These are phyloP conservation scores for Tromatobia lineatoria DNA, from an alignment of 2,888 invertebrate species.

Conservation along the genomic window DNA sequence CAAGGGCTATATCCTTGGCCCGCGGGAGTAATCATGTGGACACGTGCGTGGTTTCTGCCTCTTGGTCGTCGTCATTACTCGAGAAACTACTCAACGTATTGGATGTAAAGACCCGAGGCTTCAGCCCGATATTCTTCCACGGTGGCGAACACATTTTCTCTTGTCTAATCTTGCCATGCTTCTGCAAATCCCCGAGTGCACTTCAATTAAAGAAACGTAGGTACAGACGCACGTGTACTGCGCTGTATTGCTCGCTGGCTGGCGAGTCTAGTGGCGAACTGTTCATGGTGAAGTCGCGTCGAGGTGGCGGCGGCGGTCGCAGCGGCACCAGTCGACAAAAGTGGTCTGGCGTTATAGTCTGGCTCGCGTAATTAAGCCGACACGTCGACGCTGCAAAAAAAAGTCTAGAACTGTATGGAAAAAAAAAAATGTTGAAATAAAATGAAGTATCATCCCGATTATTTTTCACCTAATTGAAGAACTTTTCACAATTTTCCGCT, in stretches of 20 bases:
- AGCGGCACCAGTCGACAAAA: constrained; percentile 30
- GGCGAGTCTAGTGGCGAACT: constrained; percentile 17
- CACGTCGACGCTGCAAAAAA: constrained; percentile 11
- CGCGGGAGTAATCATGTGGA: constrained; percentile 4
- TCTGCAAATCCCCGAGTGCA: constrained; percentile 32
- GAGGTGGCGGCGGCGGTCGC: constrained; percentile 8
- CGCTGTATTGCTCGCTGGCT: background rate
- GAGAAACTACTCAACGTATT: constrained; percentile 24
- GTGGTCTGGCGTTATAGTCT: constrained; percentile 39
- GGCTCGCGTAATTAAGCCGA: constrained; percentile 46
- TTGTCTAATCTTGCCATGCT: constrained; percentile 36
- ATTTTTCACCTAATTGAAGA: background rate
- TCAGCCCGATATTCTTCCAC: background rate
- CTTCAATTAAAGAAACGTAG: constrained; percentile 50
- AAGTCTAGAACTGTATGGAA: background rate
- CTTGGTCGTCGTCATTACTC: constrained; percentile 16
- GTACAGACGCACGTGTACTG: background rate
- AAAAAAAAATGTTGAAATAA: constrained; percentile 17
- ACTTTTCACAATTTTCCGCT: background rate
- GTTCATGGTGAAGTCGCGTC: constrained; percentile 3
- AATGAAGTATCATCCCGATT: background rate
- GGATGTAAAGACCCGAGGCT: background rate
- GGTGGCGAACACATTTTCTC: background rate
- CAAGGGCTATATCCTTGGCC: constrained; percentile 26
- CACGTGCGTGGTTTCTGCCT: constrained; percentile 34